Evolutionary conservation across 2,888 invertebrate genomes (phyloP).

Genomic region (Bombyx huttoni): DNA sequence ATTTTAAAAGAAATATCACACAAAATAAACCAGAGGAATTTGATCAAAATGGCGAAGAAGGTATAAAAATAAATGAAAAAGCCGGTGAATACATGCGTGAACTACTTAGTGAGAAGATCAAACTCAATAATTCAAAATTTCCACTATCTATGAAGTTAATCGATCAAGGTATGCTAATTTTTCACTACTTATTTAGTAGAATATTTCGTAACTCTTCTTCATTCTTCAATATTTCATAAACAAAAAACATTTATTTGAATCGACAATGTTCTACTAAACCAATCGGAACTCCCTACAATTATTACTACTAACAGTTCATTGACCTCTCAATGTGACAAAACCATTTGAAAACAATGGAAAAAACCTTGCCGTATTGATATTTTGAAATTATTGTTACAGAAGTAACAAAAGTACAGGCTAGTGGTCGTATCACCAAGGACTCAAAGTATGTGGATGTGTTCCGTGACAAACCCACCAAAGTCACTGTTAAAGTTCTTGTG

Average conservation of each 20-base stretch:
- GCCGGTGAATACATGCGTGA: constrained; percentile 85
- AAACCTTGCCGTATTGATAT: not conserved
- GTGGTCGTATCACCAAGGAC: constrained; percentile 78
- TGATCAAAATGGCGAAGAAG: constrained; percentile 71
- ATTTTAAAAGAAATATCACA: constrained; percentile 57
- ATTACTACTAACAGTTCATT: constrained; percentile 5
- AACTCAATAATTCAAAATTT: constrained; percentile 77
- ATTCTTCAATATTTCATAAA: too few relatives aligned
- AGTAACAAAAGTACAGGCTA: constrained; percentile 79
- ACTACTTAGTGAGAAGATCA: constrained; percentile 79
- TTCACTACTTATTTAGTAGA: too few relatives aligned
- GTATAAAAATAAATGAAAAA: constrained; percentile 76
- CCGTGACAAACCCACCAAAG: constrained; percentile 80
- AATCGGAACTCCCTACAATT: constrained; percentile 4
- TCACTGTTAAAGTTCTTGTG: constrained; percentile 80
- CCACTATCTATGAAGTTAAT: constrained; percentile 79
- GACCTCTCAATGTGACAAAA: constrained; percentile 5
- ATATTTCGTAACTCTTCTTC: too few relatives aligned
- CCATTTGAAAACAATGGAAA: not conserved
- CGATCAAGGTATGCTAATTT: constrained; percentile 75
- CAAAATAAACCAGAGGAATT: constrained; percentile 27
- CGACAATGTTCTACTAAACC: not conserved
- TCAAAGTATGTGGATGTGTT: constrained; percentile 83
- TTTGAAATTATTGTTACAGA: constrained; percentile 64
- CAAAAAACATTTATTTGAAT: too few relatives aligned